These are phyloP conservation scores for Penelope pileata DNA, from an alignment of 2,113 vertebrate species.

Conservation along the genomic window DNA sequence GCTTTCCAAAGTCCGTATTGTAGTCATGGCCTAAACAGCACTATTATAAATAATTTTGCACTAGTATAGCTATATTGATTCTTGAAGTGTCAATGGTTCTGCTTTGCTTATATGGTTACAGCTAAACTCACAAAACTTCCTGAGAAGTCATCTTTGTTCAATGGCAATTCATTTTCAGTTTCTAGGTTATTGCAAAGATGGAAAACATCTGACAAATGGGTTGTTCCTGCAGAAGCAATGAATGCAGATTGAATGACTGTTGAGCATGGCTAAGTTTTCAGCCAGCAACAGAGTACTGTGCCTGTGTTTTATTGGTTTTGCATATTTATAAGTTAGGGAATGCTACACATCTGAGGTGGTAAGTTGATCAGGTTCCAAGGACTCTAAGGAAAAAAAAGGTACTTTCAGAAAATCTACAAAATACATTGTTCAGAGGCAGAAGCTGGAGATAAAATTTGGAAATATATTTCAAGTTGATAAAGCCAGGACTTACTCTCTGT, in stretches of 20 bases:
- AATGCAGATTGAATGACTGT: neutral
- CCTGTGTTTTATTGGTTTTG: neutral
- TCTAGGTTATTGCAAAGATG: neutral
- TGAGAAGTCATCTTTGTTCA: neutral
- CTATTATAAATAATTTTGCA: neutral
- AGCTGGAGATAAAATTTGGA: neutral
- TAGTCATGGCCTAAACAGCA: neutral
- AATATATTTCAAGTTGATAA: neutral
- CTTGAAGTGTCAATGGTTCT: neutral
- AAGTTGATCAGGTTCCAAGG: neutral
- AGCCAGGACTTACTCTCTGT: neutral
- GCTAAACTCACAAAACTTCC: neutral
- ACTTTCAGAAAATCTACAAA: neutral
- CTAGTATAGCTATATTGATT: neutral
- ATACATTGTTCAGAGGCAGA: neutral
- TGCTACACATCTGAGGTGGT: neutral
- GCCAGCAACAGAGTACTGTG: neutral
- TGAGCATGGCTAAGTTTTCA: neutral
- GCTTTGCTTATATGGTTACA: neutral
- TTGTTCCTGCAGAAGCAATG: neutral
- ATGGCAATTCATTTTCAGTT: conserved; percentile 31
- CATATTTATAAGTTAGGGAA: conserved; percentile 4
- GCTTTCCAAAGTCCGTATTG: neutral
- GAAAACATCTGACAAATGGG: neutral
- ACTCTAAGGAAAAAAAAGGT: neutral